Evolutionary conservation across 2,113 vertebrate genomes (phyloP).

Genomic region (Megatriorchis doriae): DNA sequence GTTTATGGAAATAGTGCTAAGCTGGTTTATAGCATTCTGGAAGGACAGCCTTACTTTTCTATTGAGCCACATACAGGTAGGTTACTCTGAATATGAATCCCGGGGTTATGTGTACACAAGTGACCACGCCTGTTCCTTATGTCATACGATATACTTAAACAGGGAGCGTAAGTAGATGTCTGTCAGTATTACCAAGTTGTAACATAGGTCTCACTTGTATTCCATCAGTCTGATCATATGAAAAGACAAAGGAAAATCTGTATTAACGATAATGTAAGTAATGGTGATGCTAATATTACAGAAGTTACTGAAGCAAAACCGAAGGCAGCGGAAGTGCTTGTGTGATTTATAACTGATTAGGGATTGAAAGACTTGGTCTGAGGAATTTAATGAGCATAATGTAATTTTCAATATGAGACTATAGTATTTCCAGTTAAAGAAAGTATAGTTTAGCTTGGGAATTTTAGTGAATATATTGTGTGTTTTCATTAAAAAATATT

Average conservation of each 20-base stretch:
- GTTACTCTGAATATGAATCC: constrained; percentile 1
- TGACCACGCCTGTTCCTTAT: rapidly evolving
- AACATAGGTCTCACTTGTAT: background rate
- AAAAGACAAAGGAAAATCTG: background rate
- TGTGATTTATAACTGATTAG: background rate
- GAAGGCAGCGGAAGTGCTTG: background rate
- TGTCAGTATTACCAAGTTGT: background rate
- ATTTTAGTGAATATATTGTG: background rate
- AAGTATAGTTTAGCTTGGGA: background rate
- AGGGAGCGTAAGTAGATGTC: background rate
- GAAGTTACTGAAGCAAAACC: background rate
- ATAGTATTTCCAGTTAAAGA: background rate
- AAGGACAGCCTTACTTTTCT: constrained; percentile 98
- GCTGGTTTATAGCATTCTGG: constrained; percentile 95
- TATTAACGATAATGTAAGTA: background rate
- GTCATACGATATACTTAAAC: background rate
- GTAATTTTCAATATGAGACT: background rate
- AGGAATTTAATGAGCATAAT: background rate
- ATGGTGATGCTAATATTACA: background rate
- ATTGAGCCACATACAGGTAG: constrained; percentile 94
- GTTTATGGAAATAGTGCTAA: constrained; percentile 97
- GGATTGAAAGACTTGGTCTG: background rate
- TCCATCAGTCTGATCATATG: background rate
- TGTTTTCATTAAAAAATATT: background rate
- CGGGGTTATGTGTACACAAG: background rate